Evolutionary conservation across 1,140 invertebrate genomes (phyloP).

Genomic region (Macrosteles quadrilineatus): DNA sequence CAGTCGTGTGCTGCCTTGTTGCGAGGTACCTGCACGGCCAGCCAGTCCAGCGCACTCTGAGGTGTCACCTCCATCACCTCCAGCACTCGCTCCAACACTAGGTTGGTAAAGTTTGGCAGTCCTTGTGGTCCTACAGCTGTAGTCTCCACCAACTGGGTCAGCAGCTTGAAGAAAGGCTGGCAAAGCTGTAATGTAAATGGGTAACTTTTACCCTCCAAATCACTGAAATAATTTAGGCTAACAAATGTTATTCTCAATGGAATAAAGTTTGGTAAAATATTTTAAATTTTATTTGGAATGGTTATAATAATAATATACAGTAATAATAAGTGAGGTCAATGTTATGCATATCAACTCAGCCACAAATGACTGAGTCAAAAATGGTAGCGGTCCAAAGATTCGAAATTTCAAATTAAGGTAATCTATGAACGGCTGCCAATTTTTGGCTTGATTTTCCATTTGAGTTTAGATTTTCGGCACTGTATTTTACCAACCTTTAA

Average conservation of each 20-base stretch:
- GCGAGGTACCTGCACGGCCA: conserved; percentile 79
- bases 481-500: too few species aligned
- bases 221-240: background rate
- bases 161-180: conserved; percentile 88
- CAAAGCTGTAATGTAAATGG: conserved; percentile 59
- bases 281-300: background rate
- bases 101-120: conserved; percentile 84
- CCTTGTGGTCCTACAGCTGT: conserved; percentile 53
- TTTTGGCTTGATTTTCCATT: too few species aligned
- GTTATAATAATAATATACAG: too few species aligned
- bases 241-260: background rate
- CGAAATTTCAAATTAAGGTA: too few species aligned
- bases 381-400: too few species aligned
- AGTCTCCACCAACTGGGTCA: conserved; percentile 77
- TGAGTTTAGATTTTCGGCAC: too few species aligned
- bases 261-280: background rate
- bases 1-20: conserved; percentile 88
- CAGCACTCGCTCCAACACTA: conserved; percentile 85
- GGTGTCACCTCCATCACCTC: conserved; percentile 88
- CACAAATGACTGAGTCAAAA: too few species aligned
- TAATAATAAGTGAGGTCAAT: too few species aligned
- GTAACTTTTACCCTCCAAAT: conserved; percentile 11
- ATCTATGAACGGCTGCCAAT: too few species aligned
- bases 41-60: conserved; percentile 88
- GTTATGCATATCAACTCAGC: too few species aligned